phyloP scores from a whole-genome alignment of 2,888 invertebrate species.

The Rhamphomyia laevipes region DNA sequence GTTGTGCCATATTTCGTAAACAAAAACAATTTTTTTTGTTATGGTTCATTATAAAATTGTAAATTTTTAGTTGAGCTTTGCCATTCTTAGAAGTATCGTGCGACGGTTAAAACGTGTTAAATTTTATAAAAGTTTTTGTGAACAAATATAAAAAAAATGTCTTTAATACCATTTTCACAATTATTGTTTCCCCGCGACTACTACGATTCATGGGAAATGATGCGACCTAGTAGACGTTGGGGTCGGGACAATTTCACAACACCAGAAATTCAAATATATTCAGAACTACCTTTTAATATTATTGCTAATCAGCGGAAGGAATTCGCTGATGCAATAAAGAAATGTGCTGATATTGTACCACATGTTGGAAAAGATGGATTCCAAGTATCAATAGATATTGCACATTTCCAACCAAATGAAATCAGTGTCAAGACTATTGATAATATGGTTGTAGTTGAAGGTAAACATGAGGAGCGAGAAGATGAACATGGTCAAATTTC shows the following conservation, averaged over 20 bases:
- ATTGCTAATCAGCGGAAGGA: too few relatives aligned
- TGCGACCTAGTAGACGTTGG: background rate
- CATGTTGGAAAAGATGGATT: constrained; percentile 57
- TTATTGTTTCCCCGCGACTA: background rate
- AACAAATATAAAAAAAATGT: too few relatives aligned
- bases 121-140: too few relatives aligned
- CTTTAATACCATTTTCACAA: too few relatives aligned
- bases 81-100: too few relatives aligned
- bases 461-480: constrained; percentile 73
- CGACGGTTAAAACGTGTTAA: too few relatives aligned
- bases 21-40: too few relatives aligned
- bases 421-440: constrained; percentile 58
- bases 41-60: too few relatives aligned
- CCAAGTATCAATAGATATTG: constrained; percentile 59
- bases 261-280: background rate
- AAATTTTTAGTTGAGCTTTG: too few relatives aligned
- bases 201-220: background rate
- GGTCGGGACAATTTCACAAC: background rate
- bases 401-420: constrained; percentile 59
- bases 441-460: constrained; percentile 51
- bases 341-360: too few relatives aligned
- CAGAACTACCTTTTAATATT: background rate
- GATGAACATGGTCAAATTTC: constrained; percentile 75
- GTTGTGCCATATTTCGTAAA: too few relatives aligned
- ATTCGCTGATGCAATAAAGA: too few relatives aligned